Conservation (phyloP, 2,113 vertebrate genomes). For the Myrmecobius fasciatus region DNA sequence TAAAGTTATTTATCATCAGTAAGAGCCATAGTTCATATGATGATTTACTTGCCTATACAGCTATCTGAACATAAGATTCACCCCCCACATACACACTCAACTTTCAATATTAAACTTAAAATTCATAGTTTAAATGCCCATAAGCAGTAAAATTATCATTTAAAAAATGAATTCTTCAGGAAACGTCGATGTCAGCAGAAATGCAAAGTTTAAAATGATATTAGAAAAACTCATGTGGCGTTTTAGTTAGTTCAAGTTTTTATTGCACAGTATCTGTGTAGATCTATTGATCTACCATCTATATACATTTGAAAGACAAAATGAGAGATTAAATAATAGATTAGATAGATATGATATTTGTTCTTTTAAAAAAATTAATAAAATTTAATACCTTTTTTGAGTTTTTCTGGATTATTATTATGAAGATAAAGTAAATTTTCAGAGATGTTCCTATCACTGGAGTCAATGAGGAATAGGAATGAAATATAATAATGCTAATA, state of each 20-base stretch:
- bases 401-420: not conserved
- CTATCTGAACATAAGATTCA: slow-evolving; percentile 57
- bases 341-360: too few relatives aligned
- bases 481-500: not conserved
- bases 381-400: not conserved
- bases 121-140: slow-evolving; percentile 65
- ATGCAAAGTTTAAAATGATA: slow-evolving; percentile 67
- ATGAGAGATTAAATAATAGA: too few relatives aligned
- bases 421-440: not conserved
- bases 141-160: slow-evolving; percentile 53
- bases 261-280: not conserved
- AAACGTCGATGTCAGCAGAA: slow-evolving; percentile 70
- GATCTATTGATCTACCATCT: not conserved
- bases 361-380: not conserved
- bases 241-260: slow-evolving; percentile 30
- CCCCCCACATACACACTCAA: slow-evolving; percentile 31
- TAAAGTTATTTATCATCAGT: slow-evolving; percentile 72
- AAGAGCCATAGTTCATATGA: slow-evolving; percentile 52
- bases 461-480: not conserved
- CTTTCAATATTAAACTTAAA: slow-evolving; percentile 65
- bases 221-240: slow-evolving; percentile 43
- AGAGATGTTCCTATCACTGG: not conserved
- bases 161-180: slow-evolving; percentile 58
- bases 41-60: slow-evolving; percentile 61
- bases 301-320: not conserved